Evolutionary conservation across 2,113 vertebrate genomes (phyloP).

Genomic region (Thamnaconus septentrionalis): DNA sequence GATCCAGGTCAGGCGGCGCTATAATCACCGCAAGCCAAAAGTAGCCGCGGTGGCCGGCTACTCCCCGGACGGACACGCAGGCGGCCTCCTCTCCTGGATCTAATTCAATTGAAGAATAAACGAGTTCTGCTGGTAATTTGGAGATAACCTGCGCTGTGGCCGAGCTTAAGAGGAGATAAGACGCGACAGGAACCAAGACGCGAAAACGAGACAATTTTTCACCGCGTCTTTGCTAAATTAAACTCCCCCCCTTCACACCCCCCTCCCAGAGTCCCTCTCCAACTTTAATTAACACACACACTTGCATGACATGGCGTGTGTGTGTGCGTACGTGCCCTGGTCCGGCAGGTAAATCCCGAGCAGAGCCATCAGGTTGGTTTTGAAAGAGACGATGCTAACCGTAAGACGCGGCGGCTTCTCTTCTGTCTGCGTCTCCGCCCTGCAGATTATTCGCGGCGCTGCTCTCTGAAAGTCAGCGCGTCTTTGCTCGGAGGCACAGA

Average conservation of each 20-base stretch:
- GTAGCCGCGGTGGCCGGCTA: conserved; percentile 35
- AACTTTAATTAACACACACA: conserved; percentile 79
- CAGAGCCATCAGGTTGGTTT: conserved; percentile 50
- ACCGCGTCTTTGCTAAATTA: conserved; percentile 68
- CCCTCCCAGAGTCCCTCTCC: conserved; percentile 20
- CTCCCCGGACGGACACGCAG: conserved; percentile 51
- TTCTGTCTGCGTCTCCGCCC: conserved; percentile 39
- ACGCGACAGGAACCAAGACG: conserved; percentile 69
- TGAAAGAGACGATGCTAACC: conserved; percentile 52
- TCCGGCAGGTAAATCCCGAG: conserved; percentile 61
- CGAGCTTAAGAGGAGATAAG: conserved; percentile 71
- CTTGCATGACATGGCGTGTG: conserved; percentile 59
- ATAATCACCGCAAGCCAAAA: conserved; percentile 50
- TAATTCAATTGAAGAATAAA: conserved; percentile 81
- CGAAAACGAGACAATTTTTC: conserved; percentile 74
- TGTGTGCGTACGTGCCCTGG: conserved; percentile 16
- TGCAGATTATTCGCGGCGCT: conserved; percentile 57
- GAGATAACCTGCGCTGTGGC: conserved; percentile 75
- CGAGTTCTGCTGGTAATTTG: conserved; percentile 78
- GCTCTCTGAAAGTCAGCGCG: conserved; percentile 31
- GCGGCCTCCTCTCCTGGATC: conserved; percentile 45
- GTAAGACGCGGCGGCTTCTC: conserved; percentile 45
- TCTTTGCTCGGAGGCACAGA: conserved; percentile 18
- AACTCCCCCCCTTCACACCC: conserved; percentile 61
- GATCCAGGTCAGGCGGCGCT: conserved; percentile 53